Percentiles rank a stretch among this genome's conserved stretches.
These are phyloP conservation scores for Allacma fusca DNA, from an alignment of 2,888 invertebrate genomes.

Conservation along the genomic window DNA sequence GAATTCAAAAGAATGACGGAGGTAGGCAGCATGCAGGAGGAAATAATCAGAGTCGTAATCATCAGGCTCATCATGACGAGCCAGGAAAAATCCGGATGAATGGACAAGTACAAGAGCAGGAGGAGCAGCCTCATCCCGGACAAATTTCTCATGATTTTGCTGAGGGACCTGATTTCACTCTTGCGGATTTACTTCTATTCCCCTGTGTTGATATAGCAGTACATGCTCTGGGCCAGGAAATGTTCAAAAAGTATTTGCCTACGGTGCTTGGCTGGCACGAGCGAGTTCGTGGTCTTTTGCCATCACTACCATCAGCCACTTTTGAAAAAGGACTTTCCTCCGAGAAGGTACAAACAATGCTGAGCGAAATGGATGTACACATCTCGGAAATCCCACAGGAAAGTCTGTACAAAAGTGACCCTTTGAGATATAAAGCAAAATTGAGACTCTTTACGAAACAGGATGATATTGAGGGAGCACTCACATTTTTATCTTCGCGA, in stretches of 20 bases:
- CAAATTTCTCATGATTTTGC: slow-evolving; percentile 74
- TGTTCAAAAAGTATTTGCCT: slow-evolving; percentile 68
- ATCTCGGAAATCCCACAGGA: slow-evolving; percentile 69
- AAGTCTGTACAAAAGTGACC: slow-evolving; percentile 81
- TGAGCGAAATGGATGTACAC: slow-evolving; percentile 20
- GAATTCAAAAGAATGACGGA: slow-evolving; percentile 68
- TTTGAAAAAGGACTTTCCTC: neutral
- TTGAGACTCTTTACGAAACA: slow-evolving; percentile 80
- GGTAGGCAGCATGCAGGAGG: slow-evolving; percentile 1
- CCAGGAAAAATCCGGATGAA: neutral
- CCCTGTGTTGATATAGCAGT: slow-evolving; percentile 74
- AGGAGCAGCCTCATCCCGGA: neutral
- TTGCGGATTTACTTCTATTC: slow-evolving; percentile 83
- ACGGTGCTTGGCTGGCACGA: slow-evolving; percentile 73
- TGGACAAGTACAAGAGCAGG: neutral
- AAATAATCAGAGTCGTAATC: slow-evolving; percentile 36
- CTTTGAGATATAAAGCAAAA: slow-evolving; percentile 77
- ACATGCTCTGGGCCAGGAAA: slow-evolving; percentile 64
- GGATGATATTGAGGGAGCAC: slow-evolving; percentile 74
- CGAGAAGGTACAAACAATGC: neutral
- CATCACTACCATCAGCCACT: neutral
- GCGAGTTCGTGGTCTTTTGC: slow-evolving; percentile 55
- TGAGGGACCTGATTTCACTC: slow-evolving; percentile 81
- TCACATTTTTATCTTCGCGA: slow-evolving; percentile 65
- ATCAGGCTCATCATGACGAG: neutral